Conservation (phyloP, 2,113 vertebrate genomes). For the Calonectris borealis region DNA sequence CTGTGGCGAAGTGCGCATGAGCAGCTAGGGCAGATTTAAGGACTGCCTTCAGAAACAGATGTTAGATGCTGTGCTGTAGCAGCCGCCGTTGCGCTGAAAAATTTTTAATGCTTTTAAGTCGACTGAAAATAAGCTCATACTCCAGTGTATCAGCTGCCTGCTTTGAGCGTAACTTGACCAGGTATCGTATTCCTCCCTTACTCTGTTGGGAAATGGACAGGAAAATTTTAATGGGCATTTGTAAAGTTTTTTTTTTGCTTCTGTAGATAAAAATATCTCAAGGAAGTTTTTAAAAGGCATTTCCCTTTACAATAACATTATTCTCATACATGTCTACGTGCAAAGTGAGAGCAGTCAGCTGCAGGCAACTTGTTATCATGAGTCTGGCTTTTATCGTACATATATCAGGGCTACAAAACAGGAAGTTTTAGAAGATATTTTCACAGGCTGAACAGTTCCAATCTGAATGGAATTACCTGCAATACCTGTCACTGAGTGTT, state of each 20-base stretch:
- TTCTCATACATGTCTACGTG: background rate
- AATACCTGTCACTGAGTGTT: background rate
- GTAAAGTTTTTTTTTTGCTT: background rate
- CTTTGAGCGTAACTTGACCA: background rate
- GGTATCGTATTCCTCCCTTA: conserved; percentile 39
- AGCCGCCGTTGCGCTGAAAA: background rate
- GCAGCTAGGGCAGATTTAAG: background rate
- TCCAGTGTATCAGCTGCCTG: background rate
- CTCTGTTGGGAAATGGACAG: background rate
- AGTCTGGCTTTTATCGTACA: background rate
- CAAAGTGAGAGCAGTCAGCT: background rate
- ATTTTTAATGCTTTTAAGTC: background rate
- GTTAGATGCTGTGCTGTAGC: background rate
- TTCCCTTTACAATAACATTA: background rate
- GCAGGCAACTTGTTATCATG: background rate
- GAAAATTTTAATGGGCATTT: background rate
- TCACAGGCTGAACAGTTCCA: background rate
- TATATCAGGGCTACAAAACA: background rate
- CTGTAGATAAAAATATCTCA: background rate
- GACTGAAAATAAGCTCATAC: background rate
- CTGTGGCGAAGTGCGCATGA: background rate
- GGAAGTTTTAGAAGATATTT: background rate
- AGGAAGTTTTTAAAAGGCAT: background rate
- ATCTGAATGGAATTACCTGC: background rate
- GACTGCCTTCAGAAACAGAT: background rate